Conservation (phyloP, 1,140 invertebrate genomes). For the Gryon sp. region DNA sequence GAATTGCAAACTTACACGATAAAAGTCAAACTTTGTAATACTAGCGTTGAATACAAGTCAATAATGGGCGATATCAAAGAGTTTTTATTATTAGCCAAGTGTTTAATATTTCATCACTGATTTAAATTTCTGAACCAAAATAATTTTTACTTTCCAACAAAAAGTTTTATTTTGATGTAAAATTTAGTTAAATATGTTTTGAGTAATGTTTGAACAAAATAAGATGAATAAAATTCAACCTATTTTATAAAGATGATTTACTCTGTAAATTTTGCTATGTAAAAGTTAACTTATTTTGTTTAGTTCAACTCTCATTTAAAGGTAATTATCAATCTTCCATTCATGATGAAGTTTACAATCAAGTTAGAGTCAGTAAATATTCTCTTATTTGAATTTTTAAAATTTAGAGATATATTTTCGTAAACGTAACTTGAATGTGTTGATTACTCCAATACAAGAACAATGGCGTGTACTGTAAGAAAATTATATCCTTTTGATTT, state of each 20-base stretch:
- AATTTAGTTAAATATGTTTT: too few relatives aligned
- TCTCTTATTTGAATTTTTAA: not conserved
- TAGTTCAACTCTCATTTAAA: too few relatives aligned
- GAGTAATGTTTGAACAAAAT: too few relatives aligned
- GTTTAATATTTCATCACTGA: constrained; percentile 29
- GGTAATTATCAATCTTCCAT: too few relatives aligned
- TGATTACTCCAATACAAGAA: constrained; percentile 54
- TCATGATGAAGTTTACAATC: too few relatives aligned
- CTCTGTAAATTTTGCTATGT: too few relatives aligned
- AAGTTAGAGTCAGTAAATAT: too few relatives aligned
- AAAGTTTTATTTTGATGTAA: too few relatives aligned
- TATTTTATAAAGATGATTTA: too few relatives aligned
- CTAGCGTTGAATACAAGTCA: constrained; percentile 28
- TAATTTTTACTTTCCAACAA: too few relatives aligned
- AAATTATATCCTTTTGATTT: constrained; percentile 65
- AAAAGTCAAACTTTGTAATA: constrained; percentile 45
- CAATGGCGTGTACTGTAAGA: constrained; percentile 45
- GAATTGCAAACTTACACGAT: constrained; percentile 36
- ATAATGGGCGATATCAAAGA: constrained; percentile 13
- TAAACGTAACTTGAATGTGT: constrained; percentile 37
- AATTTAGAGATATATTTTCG: not conserved
- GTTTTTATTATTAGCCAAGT: constrained; percentile 22
- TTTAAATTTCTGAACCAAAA: not conserved
- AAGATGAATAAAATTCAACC: too few relatives aligned
- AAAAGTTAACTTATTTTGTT: too few relatives aligned